phyloP scores from a whole-genome alignment of 2,888 invertebrate species.

The Hybos culiciformis region DNA sequence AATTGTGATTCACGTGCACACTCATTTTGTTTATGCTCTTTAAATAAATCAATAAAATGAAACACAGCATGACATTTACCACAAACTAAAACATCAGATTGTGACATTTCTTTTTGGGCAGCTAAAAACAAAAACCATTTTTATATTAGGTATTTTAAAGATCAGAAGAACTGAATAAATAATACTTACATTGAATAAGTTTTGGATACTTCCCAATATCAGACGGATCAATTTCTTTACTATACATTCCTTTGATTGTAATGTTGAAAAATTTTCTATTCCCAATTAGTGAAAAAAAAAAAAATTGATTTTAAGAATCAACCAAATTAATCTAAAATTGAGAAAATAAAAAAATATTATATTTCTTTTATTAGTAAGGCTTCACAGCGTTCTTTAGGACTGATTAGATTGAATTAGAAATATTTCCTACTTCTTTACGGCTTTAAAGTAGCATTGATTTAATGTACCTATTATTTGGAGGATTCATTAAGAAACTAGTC shows the following conservation, averaged over 20 bases:
- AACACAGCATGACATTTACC: slow-evolving; percentile 70
- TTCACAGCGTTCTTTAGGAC: background rate
- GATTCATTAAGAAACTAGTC: no score
- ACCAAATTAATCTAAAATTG: background rate
- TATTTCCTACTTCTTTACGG: background rate
- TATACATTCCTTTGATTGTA: slow-evolving; percentile 27
- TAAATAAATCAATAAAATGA: slow-evolving; percentile 66
- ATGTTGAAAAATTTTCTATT: background rate
- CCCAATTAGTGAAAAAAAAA: background rate
- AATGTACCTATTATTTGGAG: no score
- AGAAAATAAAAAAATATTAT: background rate
- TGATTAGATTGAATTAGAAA: background rate
- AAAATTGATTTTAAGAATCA: background rate
- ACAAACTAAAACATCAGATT: slow-evolving; percentile 66
- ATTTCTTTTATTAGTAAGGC: background rate
- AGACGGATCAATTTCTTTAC: slow-evolving; percentile 41
- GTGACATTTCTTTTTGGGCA: slow-evolving; percentile 62
- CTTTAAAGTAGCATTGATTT: no score
- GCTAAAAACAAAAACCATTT: slow-evolving; percentile 34
- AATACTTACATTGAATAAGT: slow-evolving; percentile 43
- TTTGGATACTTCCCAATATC: slow-evolving; percentile 49
- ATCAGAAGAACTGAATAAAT: background rate
- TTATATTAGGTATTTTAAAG: background rate
- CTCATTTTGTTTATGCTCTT: slow-evolving; percentile 46
- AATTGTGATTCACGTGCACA: slow-evolving; percentile 50